Evolutionary conservation across 2,797 vertebrate genomes (phyloP), one percentile per base, ranked within the genome.

Genomic region (Hapalemur alaotrensis): DNA sequence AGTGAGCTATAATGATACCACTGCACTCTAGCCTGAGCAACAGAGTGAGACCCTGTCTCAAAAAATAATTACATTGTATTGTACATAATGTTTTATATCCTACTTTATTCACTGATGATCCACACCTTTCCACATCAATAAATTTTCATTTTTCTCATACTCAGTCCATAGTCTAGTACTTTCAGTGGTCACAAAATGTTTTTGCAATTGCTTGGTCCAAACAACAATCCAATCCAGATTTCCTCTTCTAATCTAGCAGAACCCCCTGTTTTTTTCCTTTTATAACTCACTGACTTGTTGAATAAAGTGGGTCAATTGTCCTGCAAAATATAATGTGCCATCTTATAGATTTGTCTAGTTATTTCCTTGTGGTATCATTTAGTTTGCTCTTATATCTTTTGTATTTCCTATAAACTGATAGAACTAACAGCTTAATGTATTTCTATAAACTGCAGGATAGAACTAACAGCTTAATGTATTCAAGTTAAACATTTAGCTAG

Each of bases 401-500:
- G 38, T 30, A 25, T 94, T 78, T 67, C 54, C 57, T 82, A 12
- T 41, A 87, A 89, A 75, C 15, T 79, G 35, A 35, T 35, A 91
- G 32, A 94, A 81, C 67, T 67, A 72, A 95, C 52, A 78, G 85
- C 32, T 76, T 84, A 50, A 46, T 70, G 38, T 30, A 25, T 91
- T 73, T 67, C 54, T 82, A 18, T 48, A 87, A 89, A 73, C 15
- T 79, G 41, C 32, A 94, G 76, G 41, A 70, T 30, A 91, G 32
- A 94, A 80, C 73, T 59, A 72, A 95, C 52, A 78, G 80, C 28
- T 76, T 91, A 43, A 43, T 38, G n/a, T 43, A 17, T 46, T 95
- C 43, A 50, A 96, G 83, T 72, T 89, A 93, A 97, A 95, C 20
- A 93, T 92, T 92, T 86, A 92, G 35, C 43, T 84, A 82, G n/a